A percentile compares a stretch with the other conserved stretches of the same genome.
Conservation (phyloP, 2,888 invertebrate genomes). For the Sinodicranocentrus sp. region DNA sequence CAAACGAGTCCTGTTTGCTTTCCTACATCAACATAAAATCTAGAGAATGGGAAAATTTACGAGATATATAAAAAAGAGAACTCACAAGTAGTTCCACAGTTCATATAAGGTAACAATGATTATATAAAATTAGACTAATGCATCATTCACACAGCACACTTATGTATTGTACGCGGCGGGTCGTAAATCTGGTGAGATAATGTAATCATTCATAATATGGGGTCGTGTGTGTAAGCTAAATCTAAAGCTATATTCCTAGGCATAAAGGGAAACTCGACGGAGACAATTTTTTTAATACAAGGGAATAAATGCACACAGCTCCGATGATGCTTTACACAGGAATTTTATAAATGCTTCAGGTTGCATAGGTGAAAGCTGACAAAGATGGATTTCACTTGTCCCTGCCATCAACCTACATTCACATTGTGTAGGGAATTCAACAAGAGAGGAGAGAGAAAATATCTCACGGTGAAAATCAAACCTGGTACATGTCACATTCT, state of each 20-base stretch:
- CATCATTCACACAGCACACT: no score
- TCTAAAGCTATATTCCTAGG: not conserved
- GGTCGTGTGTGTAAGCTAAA: not conserved
- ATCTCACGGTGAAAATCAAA: not conserved
- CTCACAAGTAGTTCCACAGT: no score
- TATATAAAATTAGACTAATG: no score
- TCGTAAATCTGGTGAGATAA: slow-evolving; percentile 16
- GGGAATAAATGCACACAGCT: no score
- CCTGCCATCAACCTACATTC: not conserved
- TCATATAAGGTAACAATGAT: no score
- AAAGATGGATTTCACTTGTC: slow-evolving; percentile 48
- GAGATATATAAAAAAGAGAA: not conserved
- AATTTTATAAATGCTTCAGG: slow-evolving; percentile 1
- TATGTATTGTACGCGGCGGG: no score
- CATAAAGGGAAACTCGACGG: no score
- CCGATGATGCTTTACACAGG: not conserved
- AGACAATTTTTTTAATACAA: no score
- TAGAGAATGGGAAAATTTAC: no score
- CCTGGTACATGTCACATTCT: not conserved
- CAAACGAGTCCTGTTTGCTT: not conserved
- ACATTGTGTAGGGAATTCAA: not conserved
- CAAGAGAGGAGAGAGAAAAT: not conserved
- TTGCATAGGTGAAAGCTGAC: slow-evolving; percentile 45
- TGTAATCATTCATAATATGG: not conserved
- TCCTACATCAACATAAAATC: not conserved